phyloP scores from a whole-genome alignment of 2,113 vertebrate genomes.

The Dromas ardeola region DNA sequence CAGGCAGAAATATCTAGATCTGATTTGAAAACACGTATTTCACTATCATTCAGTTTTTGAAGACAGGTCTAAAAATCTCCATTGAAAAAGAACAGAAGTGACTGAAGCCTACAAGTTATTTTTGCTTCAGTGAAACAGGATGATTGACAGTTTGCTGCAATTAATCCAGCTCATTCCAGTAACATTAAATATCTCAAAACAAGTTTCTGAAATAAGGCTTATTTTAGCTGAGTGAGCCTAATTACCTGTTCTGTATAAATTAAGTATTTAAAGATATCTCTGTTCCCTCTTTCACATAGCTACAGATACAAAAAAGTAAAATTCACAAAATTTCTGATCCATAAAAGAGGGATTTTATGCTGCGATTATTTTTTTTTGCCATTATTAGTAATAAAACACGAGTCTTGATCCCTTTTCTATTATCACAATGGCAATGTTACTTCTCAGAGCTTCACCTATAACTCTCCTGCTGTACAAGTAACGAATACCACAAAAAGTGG shows the following conservation, averaged over 20 bases:
- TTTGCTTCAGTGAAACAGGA: background rate
- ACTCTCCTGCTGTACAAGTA: background rate
- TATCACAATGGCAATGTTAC: background rate
- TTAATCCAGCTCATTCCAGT: conserved; percentile 1
- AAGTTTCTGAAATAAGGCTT: background rate
- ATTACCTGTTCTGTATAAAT: background rate
- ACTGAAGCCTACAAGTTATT: background rate
- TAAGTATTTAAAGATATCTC: background rate
- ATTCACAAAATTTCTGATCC: background rate
- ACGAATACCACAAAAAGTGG: background rate
- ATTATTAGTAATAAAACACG: background rate
- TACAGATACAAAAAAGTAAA: background rate
- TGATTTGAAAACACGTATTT: background rate
- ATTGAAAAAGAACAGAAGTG: background rate
- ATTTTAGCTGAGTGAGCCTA: background rate
- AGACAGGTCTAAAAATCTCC: background rate
- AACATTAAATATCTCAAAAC: background rate
- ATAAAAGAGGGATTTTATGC: background rate
- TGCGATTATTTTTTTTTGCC: background rate
- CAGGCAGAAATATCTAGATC: background rate
- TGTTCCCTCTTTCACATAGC: background rate
- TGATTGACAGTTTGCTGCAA: conserved; percentile 27
- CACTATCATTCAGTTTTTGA: background rate
- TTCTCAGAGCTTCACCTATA: background rate
- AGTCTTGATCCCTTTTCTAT: background rate